Evolutionary conservation across 2,888 invertebrate genomes (phyloP).

Genomic region (Lithophane socia): DNA sequence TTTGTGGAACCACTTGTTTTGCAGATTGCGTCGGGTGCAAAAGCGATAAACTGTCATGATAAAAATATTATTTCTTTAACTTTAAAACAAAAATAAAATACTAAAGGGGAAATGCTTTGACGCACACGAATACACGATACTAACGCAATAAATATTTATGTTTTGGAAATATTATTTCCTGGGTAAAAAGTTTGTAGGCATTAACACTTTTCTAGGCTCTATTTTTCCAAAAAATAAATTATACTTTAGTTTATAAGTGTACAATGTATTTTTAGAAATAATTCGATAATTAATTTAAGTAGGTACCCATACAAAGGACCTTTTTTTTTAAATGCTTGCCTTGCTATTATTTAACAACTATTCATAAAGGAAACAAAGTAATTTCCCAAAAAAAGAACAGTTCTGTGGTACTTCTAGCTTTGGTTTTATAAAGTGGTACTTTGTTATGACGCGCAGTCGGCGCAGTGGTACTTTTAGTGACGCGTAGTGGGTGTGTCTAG

Average conservation of each 20-base stretch:
- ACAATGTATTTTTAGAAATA: neutral
- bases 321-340: no score
- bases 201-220: neutral
- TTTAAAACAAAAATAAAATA: constrained; percentile 40
- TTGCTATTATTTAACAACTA: no score
- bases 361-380: neutral
- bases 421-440: constrained; percentile 55
- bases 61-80: constrained; percentile 68
- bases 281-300: neutral
- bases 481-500: constrained; percentile 60
- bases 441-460: constrained; percentile 53
- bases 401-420: constrained; percentile 46
- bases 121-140: constrained; percentile 40
- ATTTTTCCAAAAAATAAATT: neutral
- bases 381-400: neutral
- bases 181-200: neutral
- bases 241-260: neutral
- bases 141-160: constrained; percentile 23
- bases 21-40: constrained; percentile 87
- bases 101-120: constrained; percentile 55
- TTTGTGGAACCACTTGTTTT: constrained; percentile 89
- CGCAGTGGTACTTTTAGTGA: constrained; percentile 61
- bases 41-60: constrained; percentile 77
- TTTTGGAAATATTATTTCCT: neutral
- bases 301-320: no score